Conservation (phyloP, 2,797 vertebrate genomes). For the Decapterus maruadsi region DNA sequence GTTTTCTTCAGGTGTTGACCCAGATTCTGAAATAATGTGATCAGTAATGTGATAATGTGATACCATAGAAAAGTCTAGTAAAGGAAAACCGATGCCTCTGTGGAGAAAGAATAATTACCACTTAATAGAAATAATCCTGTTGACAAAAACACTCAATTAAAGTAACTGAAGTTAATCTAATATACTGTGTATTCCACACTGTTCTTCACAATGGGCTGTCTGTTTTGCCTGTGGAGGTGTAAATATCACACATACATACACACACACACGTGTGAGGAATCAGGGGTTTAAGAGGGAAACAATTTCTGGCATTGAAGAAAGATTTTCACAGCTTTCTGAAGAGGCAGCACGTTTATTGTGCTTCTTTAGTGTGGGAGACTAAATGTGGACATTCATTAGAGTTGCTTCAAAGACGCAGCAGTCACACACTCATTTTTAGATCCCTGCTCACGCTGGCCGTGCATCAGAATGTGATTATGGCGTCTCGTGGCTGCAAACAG, state of each 20-base stretch:
- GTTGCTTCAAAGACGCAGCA: constrained; percentile 35
- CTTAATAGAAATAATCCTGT: background rate
- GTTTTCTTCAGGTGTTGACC: constrained; percentile 12
- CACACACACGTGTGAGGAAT: background rate
- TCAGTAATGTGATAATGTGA: too few species aligned
- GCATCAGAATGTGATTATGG: constrained; percentile 34
- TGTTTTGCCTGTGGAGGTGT: constrained; percentile 19
- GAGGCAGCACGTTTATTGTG: constrained; percentile 36
- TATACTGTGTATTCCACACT: constrained; percentile 1
- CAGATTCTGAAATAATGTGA: constrained; percentile 7
- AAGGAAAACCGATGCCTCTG: background rate
- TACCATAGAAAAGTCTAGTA: background rate
- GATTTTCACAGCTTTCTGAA: constrained; percentile 34
- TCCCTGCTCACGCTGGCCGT: constrained; percentile 1
- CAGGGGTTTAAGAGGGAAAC: constrained; percentile 25
- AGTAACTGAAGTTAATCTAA: constrained; percentile 15
- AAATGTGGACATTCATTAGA: constrained; percentile 50
- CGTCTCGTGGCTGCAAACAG: constrained; percentile 2
- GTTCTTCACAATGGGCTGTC: constrained; percentile 4
- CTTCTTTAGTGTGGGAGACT: constrained; percentile 15
- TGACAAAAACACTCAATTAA: constrained; percentile 1
- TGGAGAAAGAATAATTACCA: background rate
- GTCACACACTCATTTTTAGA: constrained; percentile 34
- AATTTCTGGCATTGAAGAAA: constrained; percentile 23
- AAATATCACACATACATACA: constrained; percentile 10